Conservation (phyloP, 2,113 vertebrate species). For the Manacus vitellinus region DNA sequence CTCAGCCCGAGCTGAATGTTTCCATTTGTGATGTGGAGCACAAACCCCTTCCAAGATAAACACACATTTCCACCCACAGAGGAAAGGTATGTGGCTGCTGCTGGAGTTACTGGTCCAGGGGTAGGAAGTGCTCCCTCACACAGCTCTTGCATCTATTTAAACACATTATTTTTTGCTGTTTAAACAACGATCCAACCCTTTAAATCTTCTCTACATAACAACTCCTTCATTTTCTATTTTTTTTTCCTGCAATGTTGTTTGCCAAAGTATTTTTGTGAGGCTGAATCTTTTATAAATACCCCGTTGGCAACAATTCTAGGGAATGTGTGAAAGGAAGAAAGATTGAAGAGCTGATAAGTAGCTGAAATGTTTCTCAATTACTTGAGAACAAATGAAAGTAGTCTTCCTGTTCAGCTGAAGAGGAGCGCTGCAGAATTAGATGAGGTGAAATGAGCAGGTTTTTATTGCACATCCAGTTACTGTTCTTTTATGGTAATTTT, state of each 20-base stretch:
- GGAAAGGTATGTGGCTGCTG: not conserved
- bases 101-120: not conserved
- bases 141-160: not conserved
- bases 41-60: slow-evolving; percentile 48
- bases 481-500: slow-evolving; percentile 46
- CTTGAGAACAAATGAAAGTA: slow-evolving; percentile 49
- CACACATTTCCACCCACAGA: not conserved
- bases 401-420: slow-evolving; percentile 39
- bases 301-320: not conserved
- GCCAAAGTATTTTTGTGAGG: not conserved
- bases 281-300: not conserved
- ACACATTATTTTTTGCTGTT: not conserved
- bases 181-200: not conserved
- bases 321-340: slow-evolving; percentile 23
- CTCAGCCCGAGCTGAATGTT: not conserved
- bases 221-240: not conserved
- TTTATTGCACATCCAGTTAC: slow-evolving; percentile 4
- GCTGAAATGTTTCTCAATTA: slow-evolving; percentile 57
- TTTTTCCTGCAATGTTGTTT: not conserved
- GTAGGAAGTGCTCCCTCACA: not conserved
- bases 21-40: slow-evolving; percentile 33
- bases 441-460: slow-evolving; percentile 30
- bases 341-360: slow-evolving; percentile 34
- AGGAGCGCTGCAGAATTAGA: not conserved
- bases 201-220: not conserved